Conservation (phyloP, 2,888 invertebrate genomes). For the Sinopyrophorus schimmeli region DNA sequence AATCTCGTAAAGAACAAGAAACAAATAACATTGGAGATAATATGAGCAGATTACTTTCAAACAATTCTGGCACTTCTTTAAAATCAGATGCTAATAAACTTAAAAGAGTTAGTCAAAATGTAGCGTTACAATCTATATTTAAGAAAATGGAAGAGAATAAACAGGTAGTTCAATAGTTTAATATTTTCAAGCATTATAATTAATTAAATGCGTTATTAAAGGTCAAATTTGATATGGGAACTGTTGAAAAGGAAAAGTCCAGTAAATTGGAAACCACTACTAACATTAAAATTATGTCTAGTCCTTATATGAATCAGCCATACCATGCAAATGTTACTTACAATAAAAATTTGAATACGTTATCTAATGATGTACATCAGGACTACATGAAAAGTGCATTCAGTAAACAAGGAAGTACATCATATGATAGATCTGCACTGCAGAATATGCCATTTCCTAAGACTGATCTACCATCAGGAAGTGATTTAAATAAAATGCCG, state of each 20-base stretch:
- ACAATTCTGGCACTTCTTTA: too few relatives aligned
- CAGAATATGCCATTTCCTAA: slow-evolving; percentile 29
- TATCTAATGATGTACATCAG: slow-evolving; percentile 16
- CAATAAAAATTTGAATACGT: slow-evolving; percentile 27
- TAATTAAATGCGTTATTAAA: slow-evolving; percentile 24
- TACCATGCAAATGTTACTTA: slow-evolving; percentile 28
- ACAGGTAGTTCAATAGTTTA: slow-evolving; percentile 55
- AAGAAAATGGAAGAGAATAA: slow-evolving; percentile 72
- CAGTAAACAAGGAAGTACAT: slow-evolving; percentile 24
- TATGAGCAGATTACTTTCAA: too few relatives aligned
- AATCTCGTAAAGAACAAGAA: slow-evolving; percentile 66
- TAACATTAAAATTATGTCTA: too few relatives aligned
- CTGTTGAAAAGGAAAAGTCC: slow-evolving; percentile 42
- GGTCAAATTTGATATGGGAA: slow-evolving; percentile 52
- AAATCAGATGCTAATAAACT: slow-evolving; percentile 40
- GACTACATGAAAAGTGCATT: slow-evolving; percentile 24
- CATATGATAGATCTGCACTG: slow-evolving; percentile 23
- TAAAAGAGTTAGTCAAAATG: slow-evolving; percentile 69
- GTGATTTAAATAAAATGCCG: slow-evolving; percentile 28
- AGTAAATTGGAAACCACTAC: slow-evolving; percentile 31
- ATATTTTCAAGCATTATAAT: neutral
- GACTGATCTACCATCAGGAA: slow-evolving; percentile 24
- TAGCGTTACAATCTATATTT: slow-evolving; percentile 78
- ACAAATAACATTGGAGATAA: slow-evolving; percentile 17
- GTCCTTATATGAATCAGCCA: slow-evolving; percentile 34